Conservation (phyloP, 2,888 invertebrate genomes). For the Trichopria drosophilae region DNA sequence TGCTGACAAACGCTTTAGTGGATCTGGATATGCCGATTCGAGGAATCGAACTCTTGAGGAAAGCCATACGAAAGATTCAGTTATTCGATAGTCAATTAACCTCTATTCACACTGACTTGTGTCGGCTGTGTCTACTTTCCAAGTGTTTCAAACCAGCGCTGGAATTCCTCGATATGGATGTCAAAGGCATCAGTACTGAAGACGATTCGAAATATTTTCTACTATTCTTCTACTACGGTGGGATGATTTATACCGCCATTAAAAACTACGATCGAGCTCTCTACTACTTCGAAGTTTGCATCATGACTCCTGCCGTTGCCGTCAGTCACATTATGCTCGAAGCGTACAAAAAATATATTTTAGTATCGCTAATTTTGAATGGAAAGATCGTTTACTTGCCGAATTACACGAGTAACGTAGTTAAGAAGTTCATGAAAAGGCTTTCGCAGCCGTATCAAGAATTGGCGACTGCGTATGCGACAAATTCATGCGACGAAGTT, state of each 20-base stretch:
- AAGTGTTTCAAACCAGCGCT: slow-evolving; percentile 92
- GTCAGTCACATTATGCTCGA: slow-evolving; percentile 97
- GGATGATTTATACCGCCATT: slow-evolving; percentile 93
- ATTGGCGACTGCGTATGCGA: slow-evolving; percentile 78
- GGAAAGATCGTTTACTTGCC: slow-evolving; percentile 85
- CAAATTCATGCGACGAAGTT: slow-evolving; percentile 73
- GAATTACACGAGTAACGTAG: slow-evolving; percentile 90
- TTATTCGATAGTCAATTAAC: slow-evolving; percentile 87
- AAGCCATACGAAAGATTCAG: slow-evolving; percentile 87
- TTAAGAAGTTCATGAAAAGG: slow-evolving; percentile 76
- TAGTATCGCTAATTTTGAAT: slow-evolving; percentile 87
- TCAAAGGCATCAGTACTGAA: slow-evolving; percentile 89
- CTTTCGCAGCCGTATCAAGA: slow-evolving; percentile 87
- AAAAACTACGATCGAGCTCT: slow-evolving; percentile 91
- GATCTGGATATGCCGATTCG: slow-evolving; percentile 77
- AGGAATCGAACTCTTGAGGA: slow-evolving; percentile 80
- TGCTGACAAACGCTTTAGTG: slow-evolving; percentile 76
- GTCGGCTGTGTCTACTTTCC: slow-evolving; percentile 86
- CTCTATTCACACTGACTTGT: slow-evolving; percentile 90
- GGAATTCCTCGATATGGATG: slow-evolving; percentile 84
- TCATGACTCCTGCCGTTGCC: slow-evolving; percentile 91
- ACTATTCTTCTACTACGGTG: slow-evolving; percentile 95
- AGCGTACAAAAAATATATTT: slow-evolving; percentile 93
- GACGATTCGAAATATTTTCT: slow-evolving; percentile 88
- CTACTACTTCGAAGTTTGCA: slow-evolving; percentile 94